These are phyloP conservation scores for Pangasianodon gigas DNA, from an alignment of 2,113 vertebrate genomes.

Conservation along the genomic window DNA sequence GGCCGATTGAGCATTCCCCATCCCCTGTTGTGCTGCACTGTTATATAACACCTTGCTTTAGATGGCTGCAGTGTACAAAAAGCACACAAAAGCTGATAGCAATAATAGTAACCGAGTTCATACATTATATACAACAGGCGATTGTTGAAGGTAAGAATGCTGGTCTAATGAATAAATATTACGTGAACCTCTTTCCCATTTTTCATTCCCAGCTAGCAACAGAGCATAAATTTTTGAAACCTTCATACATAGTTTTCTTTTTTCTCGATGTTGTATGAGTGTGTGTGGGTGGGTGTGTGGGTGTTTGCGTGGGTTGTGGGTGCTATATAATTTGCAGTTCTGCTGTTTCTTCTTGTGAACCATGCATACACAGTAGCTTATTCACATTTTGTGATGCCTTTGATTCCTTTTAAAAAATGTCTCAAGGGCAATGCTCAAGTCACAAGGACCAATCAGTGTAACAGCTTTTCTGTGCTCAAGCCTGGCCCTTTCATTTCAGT, in stretches of 20 bases:
- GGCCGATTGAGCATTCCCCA: slow-evolving; percentile 35
- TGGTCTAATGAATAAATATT: slow-evolving; percentile 75
- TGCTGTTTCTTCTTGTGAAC: slow-evolving; percentile 34
- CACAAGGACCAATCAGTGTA: slow-evolving; percentile 39
- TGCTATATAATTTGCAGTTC: slow-evolving; percentile 43
- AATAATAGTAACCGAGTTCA: slow-evolving; percentile 43
- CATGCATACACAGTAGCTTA: slow-evolving; percentile 31
- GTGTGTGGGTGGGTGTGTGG: slow-evolving; percentile 40
- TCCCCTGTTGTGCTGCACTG: slow-evolving; percentile 47
- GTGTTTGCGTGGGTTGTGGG: slow-evolving; percentile 44
- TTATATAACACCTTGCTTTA: slow-evolving; percentile 53
- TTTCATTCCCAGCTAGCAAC: slow-evolving; percentile 65
- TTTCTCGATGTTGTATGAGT: slow-evolving; percentile 42
- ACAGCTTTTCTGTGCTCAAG: slow-evolving; percentile 13
- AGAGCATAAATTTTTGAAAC: slow-evolving; percentile 52
- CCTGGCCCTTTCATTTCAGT: slow-evolving; percentile 3
- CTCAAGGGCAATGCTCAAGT: slow-evolving; percentile 37
- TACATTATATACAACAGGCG: slow-evolving; percentile 23
- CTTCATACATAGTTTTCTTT: slow-evolving; percentile 26
- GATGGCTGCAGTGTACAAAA: slow-evolving; percentile 26
- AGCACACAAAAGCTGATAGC: slow-evolving; percentile 48
- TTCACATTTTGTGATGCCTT: slow-evolving; percentile 19
- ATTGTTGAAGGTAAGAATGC: slow-evolving; percentile 42
- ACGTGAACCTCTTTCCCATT: slow-evolving; percentile 69
- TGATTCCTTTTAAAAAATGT: slow-evolving; percentile 34